Conservation (phyloP, 2,113 vertebrate species). For the Sorex fumeus region DNA sequence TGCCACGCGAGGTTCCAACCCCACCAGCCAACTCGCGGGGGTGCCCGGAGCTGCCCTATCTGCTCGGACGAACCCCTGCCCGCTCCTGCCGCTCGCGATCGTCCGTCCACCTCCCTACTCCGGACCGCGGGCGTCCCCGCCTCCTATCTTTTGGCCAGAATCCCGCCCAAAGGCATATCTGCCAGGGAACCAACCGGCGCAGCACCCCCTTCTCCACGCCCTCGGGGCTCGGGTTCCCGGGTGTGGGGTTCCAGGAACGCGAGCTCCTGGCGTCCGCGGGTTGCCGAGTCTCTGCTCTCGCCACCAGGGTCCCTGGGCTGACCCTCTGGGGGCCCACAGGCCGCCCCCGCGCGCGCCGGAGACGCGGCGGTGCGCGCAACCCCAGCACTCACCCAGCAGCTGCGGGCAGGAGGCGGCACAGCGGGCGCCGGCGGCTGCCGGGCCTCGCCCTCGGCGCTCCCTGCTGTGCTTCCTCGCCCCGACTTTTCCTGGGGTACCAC, state of each 20-base stretch:
- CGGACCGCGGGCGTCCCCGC: neutral
- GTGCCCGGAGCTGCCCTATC: constrained; percentile 31
- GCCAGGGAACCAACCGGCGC: constrained; percentile 47
- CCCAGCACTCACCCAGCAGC: constrained; percentile 68
- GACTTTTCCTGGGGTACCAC: constrained; percentile 61
- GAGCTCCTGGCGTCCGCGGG: neutral
- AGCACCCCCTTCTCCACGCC: constrained; percentile 61
- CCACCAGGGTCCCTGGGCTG: neutral
- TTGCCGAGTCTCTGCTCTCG: constrained; percentile 46
- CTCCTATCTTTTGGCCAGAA: constrained; percentile 79
- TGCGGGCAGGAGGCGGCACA: constrained; percentile 36
- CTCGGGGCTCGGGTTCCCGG: constrained; percentile 34
- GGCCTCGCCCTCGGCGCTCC: constrained; percentile 30
- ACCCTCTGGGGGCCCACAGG: neutral
- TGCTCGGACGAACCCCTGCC: constrained; percentile 69
- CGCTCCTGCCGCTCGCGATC: constrained; percentile 21
- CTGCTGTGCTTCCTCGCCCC: constrained; percentile 53
- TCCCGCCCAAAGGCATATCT: constrained; percentile 79
- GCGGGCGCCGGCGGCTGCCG: constrained; percentile 8
- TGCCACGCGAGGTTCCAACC: constrained; percentile 49
- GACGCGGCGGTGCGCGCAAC: neutral
- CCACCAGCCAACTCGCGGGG: constrained; percentile 64
- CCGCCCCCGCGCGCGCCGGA: neutral
- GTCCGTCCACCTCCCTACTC: neutral
- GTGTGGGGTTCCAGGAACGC: constrained; percentile 42